These are phyloP conservation scores for Salminus brasiliensis DNA, from an alignment of 2,113 vertebrate species.

Conservation along the genomic window DNA sequence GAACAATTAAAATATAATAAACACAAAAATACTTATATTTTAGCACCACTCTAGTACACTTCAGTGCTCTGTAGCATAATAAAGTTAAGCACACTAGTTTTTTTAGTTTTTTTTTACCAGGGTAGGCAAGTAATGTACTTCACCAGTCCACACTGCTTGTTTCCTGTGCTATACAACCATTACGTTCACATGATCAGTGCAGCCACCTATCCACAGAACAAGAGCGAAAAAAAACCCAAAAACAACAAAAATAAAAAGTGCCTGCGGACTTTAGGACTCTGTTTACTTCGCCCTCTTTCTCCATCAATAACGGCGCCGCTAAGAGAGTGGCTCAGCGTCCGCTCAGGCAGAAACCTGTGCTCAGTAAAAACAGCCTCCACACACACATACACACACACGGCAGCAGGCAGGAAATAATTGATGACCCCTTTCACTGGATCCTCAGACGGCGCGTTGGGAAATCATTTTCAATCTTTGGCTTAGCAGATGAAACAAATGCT, in stretches of 20 bases:
- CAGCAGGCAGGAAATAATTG: constrained; percentile 82
- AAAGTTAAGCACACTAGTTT: too few species aligned
- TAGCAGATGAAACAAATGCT: constrained; percentile 83
- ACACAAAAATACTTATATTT: too few species aligned
- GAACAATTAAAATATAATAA: too few species aligned
- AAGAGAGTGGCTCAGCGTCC: constrained; percentile 71
- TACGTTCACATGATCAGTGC: background rate
- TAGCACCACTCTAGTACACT: too few species aligned
- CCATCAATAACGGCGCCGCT: constrained; percentile 75
- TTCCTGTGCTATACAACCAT: background rate
- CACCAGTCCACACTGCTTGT: background rate
- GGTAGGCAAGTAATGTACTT: background rate
- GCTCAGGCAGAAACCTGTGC: constrained; percentile 75
- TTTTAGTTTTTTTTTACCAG: too few species aligned
- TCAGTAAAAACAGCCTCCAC: constrained; percentile 79
- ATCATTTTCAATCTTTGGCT: constrained; percentile 85
- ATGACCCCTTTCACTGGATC: constrained; percentile 79
- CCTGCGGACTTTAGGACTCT: constrained; percentile 64
- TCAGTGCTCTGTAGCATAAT: too few species aligned
- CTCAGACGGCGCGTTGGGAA: constrained; percentile 79
- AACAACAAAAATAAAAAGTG: constrained; percentile 62
- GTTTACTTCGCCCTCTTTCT: constrained; percentile 68
- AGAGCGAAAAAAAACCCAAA: background rate
- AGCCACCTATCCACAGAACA: background rate
- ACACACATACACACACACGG: constrained; percentile 58